A percentile compares a stretch with the other conserved stretches of the same genome.
These are phyloP conservation scores for Spheniscus mendiculus DNA, from an alignment of 2,113 vertebrate species.

Conservation along the genomic window DNA sequence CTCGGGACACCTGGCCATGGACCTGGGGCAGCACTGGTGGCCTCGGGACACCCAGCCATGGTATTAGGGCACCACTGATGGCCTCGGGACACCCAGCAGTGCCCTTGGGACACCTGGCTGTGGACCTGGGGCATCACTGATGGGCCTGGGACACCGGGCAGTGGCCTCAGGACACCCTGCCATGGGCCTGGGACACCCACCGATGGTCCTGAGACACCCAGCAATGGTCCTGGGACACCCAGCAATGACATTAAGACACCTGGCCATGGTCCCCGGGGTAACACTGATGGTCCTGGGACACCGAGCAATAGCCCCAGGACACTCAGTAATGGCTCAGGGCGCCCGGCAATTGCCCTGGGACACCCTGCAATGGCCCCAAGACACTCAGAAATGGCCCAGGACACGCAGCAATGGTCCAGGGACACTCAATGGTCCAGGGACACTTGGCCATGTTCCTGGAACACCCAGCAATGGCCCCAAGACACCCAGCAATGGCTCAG, in stretches of 20 bases:
- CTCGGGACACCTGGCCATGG: too few relatives aligned
- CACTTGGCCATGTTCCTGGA: accelerated
- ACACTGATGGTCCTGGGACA: not conserved
- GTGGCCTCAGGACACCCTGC: not conserved
- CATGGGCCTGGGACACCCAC: too few relatives aligned
- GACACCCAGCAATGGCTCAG: not conserved
- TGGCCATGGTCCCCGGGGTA: not conserved
- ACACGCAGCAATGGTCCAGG: not conserved
- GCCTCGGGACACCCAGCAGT: not conserved
- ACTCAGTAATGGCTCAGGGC: too few relatives aligned
- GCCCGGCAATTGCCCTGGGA: accelerated
- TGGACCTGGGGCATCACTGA: not conserved
- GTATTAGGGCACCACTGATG: too few relatives aligned
- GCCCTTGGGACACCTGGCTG: not conserved
- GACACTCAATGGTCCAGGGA: not conserved
- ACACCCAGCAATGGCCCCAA: too few relatives aligned
- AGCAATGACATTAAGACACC: not conserved
- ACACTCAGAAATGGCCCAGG: accelerated
- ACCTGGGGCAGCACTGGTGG: too few relatives aligned
- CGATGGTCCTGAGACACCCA: too few relatives aligned
- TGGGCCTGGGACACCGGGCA: accelerated
- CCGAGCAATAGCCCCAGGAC: too few relatives aligned
- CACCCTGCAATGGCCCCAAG: not conserved
- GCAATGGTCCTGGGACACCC: too few relatives aligned
- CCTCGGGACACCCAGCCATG: not conserved